Conservation (phyloP, 1,140 invertebrate species). For the Rhizoglyphus robini region DNA sequence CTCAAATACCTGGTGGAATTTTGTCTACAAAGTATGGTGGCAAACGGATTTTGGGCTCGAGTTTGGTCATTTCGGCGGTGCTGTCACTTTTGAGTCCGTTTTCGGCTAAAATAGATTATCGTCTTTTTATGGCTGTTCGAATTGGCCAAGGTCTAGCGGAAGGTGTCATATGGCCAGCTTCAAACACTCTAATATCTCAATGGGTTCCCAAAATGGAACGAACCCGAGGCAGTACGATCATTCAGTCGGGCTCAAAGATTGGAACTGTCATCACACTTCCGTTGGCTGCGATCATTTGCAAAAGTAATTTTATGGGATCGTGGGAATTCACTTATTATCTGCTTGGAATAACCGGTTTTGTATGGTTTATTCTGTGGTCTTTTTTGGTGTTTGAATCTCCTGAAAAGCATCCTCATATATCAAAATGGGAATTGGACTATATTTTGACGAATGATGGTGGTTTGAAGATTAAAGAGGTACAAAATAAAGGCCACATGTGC, state of each 20-base stretch:
- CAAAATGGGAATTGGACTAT: constrained; percentile 9
- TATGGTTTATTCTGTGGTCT: constrained; percentile 25
- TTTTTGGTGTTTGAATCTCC: constrained; percentile 21
- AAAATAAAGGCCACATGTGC: too few relatives aligned
- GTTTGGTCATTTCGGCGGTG: constrained; percentile 18
- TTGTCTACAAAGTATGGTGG: constrained; percentile 61
- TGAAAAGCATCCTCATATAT: constrained; percentile 21
- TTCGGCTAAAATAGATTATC: constrained; percentile 7
- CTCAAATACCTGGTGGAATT: constrained; percentile 63
- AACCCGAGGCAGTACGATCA: constrained; percentile 8
- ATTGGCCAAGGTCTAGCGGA: constrained; percentile 27
- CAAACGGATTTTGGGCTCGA: constrained; percentile 64
- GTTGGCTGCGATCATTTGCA: constrained; percentile 20
- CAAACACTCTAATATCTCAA: constrained; percentile 33
- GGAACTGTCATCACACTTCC: constrained; percentile 29
- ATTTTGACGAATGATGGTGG: constrained; percentile 41
- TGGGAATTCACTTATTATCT: constrained; percentile 24
- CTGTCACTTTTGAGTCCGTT: constrained; percentile 20
- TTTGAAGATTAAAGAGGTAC: constrained; percentile 24
- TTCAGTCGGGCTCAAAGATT: constrained; percentile 29
- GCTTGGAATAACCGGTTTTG: constrained; percentile 19
- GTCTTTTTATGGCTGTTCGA: constrained; percentile 1
- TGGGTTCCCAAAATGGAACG: constrained; percentile 26
- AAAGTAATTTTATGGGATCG: constrained; percentile 19
- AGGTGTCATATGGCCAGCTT: constrained; percentile 32